Conservation (phyloP, 2,797 vertebrate species). For the Enteromius thamalakanensis region DNA sequence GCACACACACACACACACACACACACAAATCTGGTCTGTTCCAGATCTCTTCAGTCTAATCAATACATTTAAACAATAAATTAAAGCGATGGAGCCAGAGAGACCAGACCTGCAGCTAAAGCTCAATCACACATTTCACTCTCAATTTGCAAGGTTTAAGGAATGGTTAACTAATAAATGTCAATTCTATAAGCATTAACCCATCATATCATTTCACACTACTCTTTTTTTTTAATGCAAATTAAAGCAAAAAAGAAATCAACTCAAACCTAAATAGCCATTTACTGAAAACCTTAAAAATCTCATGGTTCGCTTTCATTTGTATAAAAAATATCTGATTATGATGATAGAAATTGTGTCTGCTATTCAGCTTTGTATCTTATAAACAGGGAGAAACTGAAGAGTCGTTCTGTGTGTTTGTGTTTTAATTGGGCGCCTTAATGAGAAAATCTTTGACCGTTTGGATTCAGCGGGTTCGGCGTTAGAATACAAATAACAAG, state of each 20-base stretch:
- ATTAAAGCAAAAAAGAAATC: background rate
- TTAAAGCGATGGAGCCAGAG: constrained; percentile 5
- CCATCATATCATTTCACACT: background rate
- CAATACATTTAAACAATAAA: constrained; percentile 27
- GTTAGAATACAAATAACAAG: constrained; percentile 3
- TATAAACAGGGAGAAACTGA: background rate
- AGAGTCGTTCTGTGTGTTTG: constrained; percentile 6
- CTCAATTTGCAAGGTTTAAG: background rate
- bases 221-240: background rate
- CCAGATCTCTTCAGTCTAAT: constrained; percentile 39
- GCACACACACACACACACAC: background rate
- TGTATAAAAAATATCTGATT: background rate
- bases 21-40: background rate
- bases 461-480: constrained; percentile 18
- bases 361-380: background rate
- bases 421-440: constrained; percentile 26
- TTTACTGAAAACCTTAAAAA: background rate
- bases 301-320: background rate
- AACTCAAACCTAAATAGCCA: background rate
- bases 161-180: background rate
- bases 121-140: background rate
- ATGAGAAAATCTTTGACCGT: constrained; percentile 23
- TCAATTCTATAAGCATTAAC: background rate
- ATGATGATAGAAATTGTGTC: background rate
- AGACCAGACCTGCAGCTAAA: constrained; percentile 16